These are phyloP conservation scores for Rhagonycha fulva DNA, from an alignment of 2,888 invertebrate genomes.

Conservation along the genomic window DNA sequence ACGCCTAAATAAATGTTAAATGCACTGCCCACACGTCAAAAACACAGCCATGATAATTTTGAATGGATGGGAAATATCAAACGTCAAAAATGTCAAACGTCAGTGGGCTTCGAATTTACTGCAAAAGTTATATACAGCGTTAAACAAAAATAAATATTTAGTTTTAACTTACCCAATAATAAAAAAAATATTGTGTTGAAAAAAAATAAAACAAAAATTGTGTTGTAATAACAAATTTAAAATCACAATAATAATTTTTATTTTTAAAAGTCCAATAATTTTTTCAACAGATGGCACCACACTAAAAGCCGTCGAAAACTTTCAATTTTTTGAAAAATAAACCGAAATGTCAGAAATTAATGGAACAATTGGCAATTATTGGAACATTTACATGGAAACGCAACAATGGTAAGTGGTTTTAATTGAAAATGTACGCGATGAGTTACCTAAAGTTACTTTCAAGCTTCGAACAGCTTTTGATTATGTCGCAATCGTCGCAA, in stretches of 20 bases:
- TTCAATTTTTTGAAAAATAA: not conserved
- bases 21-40: slow-evolving; percentile 48
- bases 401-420: not conserved
- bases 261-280: not conserved
- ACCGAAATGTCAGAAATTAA: not conserved
- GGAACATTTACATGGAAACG: not conserved
- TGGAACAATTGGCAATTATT: not conserved
- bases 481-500: not conserved
- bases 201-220: no score
- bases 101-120: not conserved
- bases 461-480: not conserved
- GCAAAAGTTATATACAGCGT: not conserved
- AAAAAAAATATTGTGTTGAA: no score
- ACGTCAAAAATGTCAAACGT: slow-evolving; percentile 5
- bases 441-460: not conserved
- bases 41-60: slow-evolving; percentile 47
- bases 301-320: not conserved
- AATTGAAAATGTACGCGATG: not conserved
- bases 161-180: not conserved
- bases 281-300: not conserved
- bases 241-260: not conserved
- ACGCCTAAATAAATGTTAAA: slow-evolving; percentile 41
- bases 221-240: not conserved
- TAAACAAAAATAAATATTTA: not conserved
- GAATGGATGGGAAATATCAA: slow-evolving; percentile 24